A percentile compares a stretch with the other conserved stretches of the same genome.
Conservation (phyloP, 2,113 vertebrate genomes). For the Osmerus mordax region DNA sequence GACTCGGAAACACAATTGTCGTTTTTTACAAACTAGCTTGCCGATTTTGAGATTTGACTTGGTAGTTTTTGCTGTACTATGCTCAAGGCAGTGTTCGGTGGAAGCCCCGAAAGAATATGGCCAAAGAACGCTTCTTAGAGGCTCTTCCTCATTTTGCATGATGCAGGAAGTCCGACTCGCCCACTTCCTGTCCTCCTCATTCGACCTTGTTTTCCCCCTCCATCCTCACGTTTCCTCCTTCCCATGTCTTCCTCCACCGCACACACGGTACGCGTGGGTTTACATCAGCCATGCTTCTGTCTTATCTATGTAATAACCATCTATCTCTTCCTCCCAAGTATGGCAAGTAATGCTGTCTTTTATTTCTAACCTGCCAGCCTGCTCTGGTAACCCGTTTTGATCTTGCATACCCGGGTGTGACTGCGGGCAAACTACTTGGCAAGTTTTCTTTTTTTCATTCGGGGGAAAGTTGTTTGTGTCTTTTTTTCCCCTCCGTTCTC, state of each 20-base stretch:
- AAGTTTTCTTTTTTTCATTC: slow-evolving; percentile 57
- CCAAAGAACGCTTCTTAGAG: slow-evolving; percentile 8
- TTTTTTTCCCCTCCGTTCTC: slow-evolving; percentile 8
- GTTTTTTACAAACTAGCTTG: no score
- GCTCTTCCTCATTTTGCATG: slow-evolving; percentile 34
- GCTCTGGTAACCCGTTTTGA: slow-evolving; percentile 76
- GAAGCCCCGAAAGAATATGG: background rate
- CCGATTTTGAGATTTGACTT: no score
- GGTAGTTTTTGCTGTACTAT: no score
- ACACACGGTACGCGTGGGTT: background rate
- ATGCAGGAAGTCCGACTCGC: slow-evolving; percentile 27
- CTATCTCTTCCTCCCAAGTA: slow-evolving; percentile 25
- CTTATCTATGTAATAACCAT: background rate
- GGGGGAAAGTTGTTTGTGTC: background rate
- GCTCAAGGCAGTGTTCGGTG: no score
- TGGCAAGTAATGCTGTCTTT: slow-evolving; percentile 60
- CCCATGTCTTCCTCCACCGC: background rate
- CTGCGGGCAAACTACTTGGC: slow-evolving; percentile 75
- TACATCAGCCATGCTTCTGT: slow-evolving; percentile 1
- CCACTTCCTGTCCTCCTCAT: slow-evolving; percentile 35
- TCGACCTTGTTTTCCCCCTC: slow-evolving; percentile 4
- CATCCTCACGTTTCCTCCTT: slow-evolving; percentile 4
- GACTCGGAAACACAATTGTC: no score
- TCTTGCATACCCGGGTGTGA: slow-evolving; percentile 74
- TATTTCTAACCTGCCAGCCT: slow-evolving; percentile 73